A percentile compares a stretch with the other conserved stretches of the same genome.
phyloP scores from a whole-genome alignment of 2,888 invertebrate genomes.

The Nipponacmea schrenckii region DNA sequence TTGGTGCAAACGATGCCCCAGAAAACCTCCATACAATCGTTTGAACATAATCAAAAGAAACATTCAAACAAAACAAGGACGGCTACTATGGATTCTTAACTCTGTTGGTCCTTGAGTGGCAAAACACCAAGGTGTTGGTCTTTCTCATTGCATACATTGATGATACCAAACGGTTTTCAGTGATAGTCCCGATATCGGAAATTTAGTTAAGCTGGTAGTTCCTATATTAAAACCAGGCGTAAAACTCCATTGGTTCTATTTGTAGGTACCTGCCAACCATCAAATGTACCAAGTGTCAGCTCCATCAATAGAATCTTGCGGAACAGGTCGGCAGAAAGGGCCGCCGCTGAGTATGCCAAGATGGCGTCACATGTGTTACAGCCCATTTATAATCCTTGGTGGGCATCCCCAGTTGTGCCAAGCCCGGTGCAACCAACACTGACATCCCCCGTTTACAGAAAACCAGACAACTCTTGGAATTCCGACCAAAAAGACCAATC shows the following conservation, averaged over 20 bases:
- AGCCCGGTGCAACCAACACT: neutral
- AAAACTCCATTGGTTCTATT: neutral
- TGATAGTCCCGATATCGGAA: too few species aligned
- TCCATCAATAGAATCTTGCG: conserved; percentile 96
- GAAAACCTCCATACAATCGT: too few species aligned
- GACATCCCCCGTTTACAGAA: neutral
- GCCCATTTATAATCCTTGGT: conserved; percentile 36
- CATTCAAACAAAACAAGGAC: too few species aligned
- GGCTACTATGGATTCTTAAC: too few species aligned
- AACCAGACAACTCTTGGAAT: neutral
- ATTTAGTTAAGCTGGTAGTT: too few species aligned
- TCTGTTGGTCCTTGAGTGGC: too few species aligned
- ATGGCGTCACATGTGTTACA: conserved; percentile 48
- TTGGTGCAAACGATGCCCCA: too few species aligned
- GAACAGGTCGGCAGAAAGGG: conserved; percentile 94
- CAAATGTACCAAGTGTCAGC: conserved; percentile 94
- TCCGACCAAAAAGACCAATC: neutral
- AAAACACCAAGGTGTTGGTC: too few species aligned
- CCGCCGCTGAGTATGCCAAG: conserved; percentile 91
- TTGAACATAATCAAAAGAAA: too few species aligned
- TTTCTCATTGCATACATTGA: too few species aligned
- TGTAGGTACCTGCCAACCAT: conserved; percentile 86
- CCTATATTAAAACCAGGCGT: too few species aligned
- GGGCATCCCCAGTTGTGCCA: conserved; percentile 23
- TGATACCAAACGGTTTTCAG: too few species aligned